These are phyloP conservation scores for Myotis findleyi DNA, from an alignment of 2,797 vertebrate species.

Conservation along the genomic window DNA sequence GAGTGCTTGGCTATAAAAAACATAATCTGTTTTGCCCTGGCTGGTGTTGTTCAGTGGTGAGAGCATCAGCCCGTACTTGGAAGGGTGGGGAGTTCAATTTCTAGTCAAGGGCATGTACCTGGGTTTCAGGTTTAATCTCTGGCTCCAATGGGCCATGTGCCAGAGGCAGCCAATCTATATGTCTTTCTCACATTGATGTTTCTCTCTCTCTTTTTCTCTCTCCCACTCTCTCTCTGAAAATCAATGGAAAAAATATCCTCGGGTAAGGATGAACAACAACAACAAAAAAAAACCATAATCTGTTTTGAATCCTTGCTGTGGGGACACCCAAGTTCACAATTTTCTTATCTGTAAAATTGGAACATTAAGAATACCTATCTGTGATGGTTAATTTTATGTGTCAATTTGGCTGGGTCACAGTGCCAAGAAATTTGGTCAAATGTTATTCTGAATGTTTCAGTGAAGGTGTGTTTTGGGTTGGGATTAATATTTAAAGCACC, in stretches of 20 bases:
- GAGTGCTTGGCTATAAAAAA: background rate
- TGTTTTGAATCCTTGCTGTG: background rate
- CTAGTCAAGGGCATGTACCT: too few relatives aligned
- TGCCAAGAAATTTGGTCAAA: slow-evolving; percentile 11
- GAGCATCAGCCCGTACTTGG: too few relatives aligned
- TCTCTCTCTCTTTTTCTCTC: too few relatives aligned
- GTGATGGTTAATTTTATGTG: slow-evolving; percentile 18
- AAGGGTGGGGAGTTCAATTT: too few relatives aligned
- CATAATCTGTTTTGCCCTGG: background rate
- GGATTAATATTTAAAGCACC: slow-evolving; percentile 4
- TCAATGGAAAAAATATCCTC: too few relatives aligned
- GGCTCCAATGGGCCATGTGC: too few relatives aligned
- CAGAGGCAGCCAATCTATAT: too few relatives aligned
- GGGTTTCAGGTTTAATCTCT: too few relatives aligned
- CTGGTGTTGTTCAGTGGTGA: too few relatives aligned
- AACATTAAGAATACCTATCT: background rate
- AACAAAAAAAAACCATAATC: background rate
- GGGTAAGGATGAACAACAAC: too few relatives aligned
- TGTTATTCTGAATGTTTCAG: slow-evolving; percentile 8
- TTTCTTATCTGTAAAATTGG: slow-evolving; percentile 43
- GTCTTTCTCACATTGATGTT: too few relatives aligned
- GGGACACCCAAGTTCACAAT: background rate
- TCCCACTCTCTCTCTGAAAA: too few relatives aligned
- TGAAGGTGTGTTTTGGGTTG: background rate
- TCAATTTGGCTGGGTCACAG: background rate